Evolutionary conservation across 2,888 invertebrate genomes (phyloP).

Genomic region (Thera obeliscata): DNA sequence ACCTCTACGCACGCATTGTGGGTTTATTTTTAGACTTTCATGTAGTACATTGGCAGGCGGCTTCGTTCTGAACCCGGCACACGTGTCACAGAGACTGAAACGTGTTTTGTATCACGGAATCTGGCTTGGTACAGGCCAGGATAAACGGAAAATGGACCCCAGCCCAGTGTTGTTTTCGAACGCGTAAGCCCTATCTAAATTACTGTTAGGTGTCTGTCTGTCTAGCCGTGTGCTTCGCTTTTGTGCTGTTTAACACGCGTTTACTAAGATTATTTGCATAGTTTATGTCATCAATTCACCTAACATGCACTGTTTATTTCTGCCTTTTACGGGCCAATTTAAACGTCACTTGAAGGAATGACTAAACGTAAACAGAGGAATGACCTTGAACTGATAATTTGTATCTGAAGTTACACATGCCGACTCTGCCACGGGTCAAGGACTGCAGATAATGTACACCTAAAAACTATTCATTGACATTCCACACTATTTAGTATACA

Average conservation of each 20-base stretch:
- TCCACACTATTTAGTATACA: not conserved
- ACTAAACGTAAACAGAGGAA: slow-evolving; percentile 33
- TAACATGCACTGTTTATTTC: slow-evolving; percentile 3
- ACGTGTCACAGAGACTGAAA: slow-evolving; percentile 63
- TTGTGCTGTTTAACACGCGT: slow-evolving; percentile 47
- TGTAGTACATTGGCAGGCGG: slow-evolving; percentile 75
- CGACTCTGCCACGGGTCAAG: not conserved
- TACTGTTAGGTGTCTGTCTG: slow-evolving; percentile 56
- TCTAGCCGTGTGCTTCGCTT: slow-evolving; percentile 55
- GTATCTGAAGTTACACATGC: slow-evolving; percentile 2
- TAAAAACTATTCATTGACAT: not conserved
- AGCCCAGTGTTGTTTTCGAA: slow-evolving; percentile 69
- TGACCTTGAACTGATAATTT: slow-evolving; percentile 34
- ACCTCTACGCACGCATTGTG: slow-evolving; percentile 75
- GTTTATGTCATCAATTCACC: slow-evolving; percentile 26
- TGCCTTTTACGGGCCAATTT: slow-evolving; percentile 1
- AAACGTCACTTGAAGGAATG: slow-evolving; percentile 12
- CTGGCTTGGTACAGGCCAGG: slow-evolving; percentile 52
- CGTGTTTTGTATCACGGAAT: slow-evolving; percentile 51
- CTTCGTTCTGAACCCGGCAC: slow-evolving; percentile 65
- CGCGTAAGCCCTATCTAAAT: slow-evolving; percentile 68
- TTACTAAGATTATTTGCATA: slow-evolving; percentile 23
- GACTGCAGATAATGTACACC: not conserved
- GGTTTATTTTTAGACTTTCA: slow-evolving; percentile 79
- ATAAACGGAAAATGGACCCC: slow-evolving; percentile 58